Evolutionary conservation across 2,113 vertebrate species (phyloP).

Genomic region (Ptilorrhoa leucosticta): DNA sequence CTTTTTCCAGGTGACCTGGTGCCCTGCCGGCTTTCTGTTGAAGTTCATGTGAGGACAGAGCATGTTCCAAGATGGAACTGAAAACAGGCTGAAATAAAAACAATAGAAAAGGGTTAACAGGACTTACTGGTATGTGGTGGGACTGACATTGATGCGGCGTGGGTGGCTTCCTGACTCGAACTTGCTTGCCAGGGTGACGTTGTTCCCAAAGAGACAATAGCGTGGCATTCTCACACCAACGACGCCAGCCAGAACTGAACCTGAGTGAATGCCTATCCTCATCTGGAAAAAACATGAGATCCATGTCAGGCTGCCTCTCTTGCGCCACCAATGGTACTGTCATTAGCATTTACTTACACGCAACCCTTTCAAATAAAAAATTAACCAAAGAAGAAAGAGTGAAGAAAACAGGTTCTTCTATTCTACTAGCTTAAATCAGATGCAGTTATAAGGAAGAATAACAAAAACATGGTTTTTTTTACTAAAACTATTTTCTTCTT

Average conservation of each 20-base stretch:
- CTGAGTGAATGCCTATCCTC: slow-evolving; percentile 96
- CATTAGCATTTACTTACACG: background rate
- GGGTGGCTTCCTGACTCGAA: slow-evolving; percentile 98
- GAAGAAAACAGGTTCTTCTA: background rate
- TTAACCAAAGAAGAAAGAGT: background rate
- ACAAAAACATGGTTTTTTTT: background rate
- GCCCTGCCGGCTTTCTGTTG: background rate
- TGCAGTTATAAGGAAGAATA: background rate
- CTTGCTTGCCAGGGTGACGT: slow-evolving; percentile 97
- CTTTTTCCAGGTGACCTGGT: background rate
- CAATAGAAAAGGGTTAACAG: background rate
- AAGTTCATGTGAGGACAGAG: background rate
- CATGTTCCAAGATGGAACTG: background rate
- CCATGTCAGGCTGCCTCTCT: background rate
- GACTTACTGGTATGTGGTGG: slow-evolving; percentile 95
- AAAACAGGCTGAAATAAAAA: background rate
- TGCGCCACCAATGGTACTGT: background rate
- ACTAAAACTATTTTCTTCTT: background rate
- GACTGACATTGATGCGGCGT: slow-evolving; percentile 93
- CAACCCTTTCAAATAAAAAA: background rate
- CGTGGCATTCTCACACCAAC: slow-evolving; percentile 97
- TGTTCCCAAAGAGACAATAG: slow-evolving; percentile 98
- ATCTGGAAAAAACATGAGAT: slow-evolving; percentile 72
- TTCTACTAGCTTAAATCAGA: background rate
- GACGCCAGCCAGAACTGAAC: slow-evolving; percentile 93